Conservation (phyloP, 1,140 invertebrate species). For the Druon quercuslanigerum region DNA sequence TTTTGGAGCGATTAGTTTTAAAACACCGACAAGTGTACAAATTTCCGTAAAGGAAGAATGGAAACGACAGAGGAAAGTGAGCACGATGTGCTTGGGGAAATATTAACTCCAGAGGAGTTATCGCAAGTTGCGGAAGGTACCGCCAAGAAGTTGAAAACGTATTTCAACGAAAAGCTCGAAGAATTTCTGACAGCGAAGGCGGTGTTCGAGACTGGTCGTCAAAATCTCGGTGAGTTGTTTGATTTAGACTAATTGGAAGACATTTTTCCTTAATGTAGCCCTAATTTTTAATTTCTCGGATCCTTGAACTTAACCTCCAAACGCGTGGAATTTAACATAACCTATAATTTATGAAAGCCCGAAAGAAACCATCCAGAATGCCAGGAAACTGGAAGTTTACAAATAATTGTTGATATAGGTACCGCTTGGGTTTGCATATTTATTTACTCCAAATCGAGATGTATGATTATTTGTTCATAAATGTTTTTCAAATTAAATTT, state of each 20-base stretch:
- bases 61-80: slow-evolving; percentile 63
- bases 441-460: too few relatives aligned
- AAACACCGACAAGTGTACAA: neutral
- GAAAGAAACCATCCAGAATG: neutral
- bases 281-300: neutral
- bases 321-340: slow-evolving; percentile 19
- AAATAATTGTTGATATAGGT: too few relatives aligned
- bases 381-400: too few relatives aligned
- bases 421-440: too few relatives aligned
- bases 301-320: slow-evolving; percentile 23
- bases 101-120: slow-evolving; percentile 72
- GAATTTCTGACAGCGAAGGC: slow-evolving; percentile 84
- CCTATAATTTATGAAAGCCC: slow-evolving; percentile 31
- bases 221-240: slow-evolving; percentile 76
- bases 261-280: slow-evolving; percentile 29
- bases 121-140: slow-evolving; percentile 71
- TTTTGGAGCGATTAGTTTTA: slow-evolving; percentile 11
- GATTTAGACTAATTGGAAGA: slow-evolving; percentile 26
- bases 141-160: slow-evolving; percentile 78
- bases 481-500: neutral
- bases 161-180: slow-evolving; percentile 80
- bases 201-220: slow-evolving; percentile 79
- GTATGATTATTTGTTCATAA: neutral
- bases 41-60: slow-evolving; percentile 45
- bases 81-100: slow-evolving; percentile 59